These are phyloP conservation scores for Varanus salvator DNA, from an alignment of 2,113 vertebrate genomes.

Conservation along the genomic window DNA sequence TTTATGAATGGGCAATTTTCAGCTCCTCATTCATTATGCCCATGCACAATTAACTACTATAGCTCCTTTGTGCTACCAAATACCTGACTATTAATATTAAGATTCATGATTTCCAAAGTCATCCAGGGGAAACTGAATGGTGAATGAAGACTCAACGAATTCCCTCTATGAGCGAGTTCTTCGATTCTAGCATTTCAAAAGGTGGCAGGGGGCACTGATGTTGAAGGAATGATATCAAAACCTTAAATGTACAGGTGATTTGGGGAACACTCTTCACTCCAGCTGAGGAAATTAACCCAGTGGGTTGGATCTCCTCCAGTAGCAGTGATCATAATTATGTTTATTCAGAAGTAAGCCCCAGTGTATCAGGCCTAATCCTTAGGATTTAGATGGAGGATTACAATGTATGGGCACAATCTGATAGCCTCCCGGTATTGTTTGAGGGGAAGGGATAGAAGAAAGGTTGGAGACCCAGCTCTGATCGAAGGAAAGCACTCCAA, in stretches of 20 bases:
- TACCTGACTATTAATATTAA: constrained; percentile 19
- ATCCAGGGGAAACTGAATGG: background rate
- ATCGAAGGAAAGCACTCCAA: too few species aligned
- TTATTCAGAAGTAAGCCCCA: background rate
- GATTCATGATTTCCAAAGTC: background rate
- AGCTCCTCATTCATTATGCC: background rate
- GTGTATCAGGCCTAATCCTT: background rate
- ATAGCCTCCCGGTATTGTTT: too few species aligned
- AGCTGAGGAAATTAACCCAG: background rate
- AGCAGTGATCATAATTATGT: background rate
- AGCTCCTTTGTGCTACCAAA: background rate
- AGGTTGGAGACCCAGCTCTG: too few species aligned
- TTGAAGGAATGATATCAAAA: background rate
- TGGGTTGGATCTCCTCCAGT: background rate
- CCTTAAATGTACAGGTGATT: background rate
- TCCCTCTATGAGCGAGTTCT: background rate
- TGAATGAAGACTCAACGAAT: background rate
- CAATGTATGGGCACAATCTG: too few species aligned
- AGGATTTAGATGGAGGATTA: too few species aligned
- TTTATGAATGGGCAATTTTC: constrained; percentile 23
- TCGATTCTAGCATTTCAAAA: background rate
- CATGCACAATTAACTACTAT: background rate
- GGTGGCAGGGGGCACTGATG: background rate
- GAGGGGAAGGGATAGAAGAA: too few species aligned
- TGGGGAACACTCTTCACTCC: background rate